Base-by-base conservation (phyloP, 1,140 invertebrate species). In the Proctacanthus coquilletti region DNA sequence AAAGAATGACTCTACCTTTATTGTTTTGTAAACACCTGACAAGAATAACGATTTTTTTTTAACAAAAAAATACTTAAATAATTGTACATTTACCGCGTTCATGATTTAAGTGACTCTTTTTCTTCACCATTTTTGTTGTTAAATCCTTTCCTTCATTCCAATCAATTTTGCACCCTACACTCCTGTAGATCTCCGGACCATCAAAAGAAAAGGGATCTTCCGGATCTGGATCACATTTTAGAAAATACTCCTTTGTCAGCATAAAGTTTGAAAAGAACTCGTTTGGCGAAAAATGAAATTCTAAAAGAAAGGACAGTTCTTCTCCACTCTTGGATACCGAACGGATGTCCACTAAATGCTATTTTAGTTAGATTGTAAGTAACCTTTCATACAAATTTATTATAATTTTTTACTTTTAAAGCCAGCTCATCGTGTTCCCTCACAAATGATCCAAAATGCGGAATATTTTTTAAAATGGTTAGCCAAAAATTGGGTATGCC, bases 401-500 rank as follows among this genome's bases (percentile, higher is more conserved):
- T 9, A 25, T 13, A 6, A 23, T 37, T 23, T 37, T n/a, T 8
- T 11, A 37, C 20, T 17, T 40, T 21, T 19, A 58, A 52, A 18
- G 89, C 80, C 2, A 86, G 77, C 50, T 87, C 82, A 65, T 93
- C 85, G 50, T 86, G 74, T 43, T 86, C 80, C 50, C 84, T 74
- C 18, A 84, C 69, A 73, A 85, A 80, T 46, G 86, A 84, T 45
- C 69, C 69, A 38, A 84, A 64, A 53, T 81, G 69, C 39, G 65
- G 75, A 43, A 78, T 80, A 68, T 79, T 87, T 47, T 84, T 86
- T 42, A 94, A 83, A 46, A 86, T 80, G n/a, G 77, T 87, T 18
- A 92, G 56, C 91, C 89, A 95, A 61, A 95, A 95, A 21, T 84
- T 75, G 10, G 84, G 78, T 50, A 95, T 77, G 17, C 87, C 89